phyloP scores from a whole-genome alignment of 2,888 invertebrate species.

The Mimachlamys varia region DNA sequence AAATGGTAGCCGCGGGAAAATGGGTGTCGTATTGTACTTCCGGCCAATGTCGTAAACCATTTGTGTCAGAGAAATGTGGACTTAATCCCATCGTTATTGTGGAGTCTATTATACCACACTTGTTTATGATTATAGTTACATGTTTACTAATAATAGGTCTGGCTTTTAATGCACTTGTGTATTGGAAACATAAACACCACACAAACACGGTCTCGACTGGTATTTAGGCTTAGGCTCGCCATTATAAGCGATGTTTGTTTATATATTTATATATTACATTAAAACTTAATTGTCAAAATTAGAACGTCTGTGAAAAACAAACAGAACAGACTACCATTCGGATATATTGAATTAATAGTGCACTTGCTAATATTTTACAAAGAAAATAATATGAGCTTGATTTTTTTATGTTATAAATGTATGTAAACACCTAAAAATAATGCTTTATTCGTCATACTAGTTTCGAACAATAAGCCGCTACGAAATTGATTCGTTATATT shows the following conservation, averaged over 20 bases:
- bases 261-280: neutral
- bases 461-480: neutral
- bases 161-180: neutral
- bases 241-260: neutral
- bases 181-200: neutral
- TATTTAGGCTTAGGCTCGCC: neutral
- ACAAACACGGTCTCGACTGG: neutral
- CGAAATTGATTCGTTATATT: neutral
- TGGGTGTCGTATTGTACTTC: neutral
- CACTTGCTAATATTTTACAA: neutral
- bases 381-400: neutral
- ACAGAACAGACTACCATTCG: neutral
- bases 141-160: conserved; percentile 8
- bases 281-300: neutral
- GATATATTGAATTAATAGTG: neutral
- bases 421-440: neutral
- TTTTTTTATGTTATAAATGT: neutral
- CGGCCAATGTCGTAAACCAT: neutral
- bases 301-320: neutral
- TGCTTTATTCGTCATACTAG: neutral
- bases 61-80: neutral
- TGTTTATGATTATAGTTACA: conserved; percentile 27
- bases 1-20: neutral
- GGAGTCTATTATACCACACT: neutral
- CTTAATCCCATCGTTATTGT: conserved; percentile 6